These are phyloP conservation scores for Catalaphyllia jardinei DNA, from an alignment of 64 coral and sea anemone genomes.

Conservation along the genomic window DNA sequence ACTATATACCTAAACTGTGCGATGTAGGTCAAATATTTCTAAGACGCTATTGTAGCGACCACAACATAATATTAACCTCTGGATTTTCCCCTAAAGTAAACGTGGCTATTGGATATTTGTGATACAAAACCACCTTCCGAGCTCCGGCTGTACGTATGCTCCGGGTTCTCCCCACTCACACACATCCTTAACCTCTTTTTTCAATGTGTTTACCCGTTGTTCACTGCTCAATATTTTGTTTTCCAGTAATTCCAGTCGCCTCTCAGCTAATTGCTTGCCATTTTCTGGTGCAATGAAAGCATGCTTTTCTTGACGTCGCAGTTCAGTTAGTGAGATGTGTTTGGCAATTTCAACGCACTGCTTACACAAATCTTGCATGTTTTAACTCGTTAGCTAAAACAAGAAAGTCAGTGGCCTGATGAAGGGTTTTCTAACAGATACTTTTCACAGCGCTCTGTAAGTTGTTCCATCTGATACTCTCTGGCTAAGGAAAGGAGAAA, in stretches of 20 bases:
- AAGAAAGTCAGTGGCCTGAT: conserved; percentile 64
- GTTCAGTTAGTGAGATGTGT: conserved; percentile 60
- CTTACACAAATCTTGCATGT: conserved; percentile 42
- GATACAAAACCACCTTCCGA: conserved; percentile 30
- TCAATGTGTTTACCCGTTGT: conserved; percentile 48
- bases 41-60: conserved; percentile 44
- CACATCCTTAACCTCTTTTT: conserved; percentile 61
- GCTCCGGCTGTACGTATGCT: too few species aligned
- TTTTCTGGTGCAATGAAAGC: conserved; percentile 34
- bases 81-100: conserved; percentile 2
- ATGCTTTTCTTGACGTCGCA: conserved; percentile 65
- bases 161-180: conserved; percentile 45
- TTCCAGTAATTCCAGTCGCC: conserved; percentile 59
- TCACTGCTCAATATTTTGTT: conserved; percentile 39
- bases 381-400: conserved; percentile 56
- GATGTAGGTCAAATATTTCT: conserved; percentile 36
- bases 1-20: neutral
- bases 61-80: conserved; percentile 40
- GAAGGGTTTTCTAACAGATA: conserved; percentile 54
- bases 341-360: conserved; percentile 85
- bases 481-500: conserved; percentile 60
- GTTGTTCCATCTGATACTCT: conserved; percentile 77
- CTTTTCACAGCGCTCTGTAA: conserved; percentile 66
- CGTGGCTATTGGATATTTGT: conserved; percentile 19
- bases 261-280: conserved; percentile 53